Conservation (phyloP, 2,888 invertebrate species). For the Drosophila testacea region DNA sequence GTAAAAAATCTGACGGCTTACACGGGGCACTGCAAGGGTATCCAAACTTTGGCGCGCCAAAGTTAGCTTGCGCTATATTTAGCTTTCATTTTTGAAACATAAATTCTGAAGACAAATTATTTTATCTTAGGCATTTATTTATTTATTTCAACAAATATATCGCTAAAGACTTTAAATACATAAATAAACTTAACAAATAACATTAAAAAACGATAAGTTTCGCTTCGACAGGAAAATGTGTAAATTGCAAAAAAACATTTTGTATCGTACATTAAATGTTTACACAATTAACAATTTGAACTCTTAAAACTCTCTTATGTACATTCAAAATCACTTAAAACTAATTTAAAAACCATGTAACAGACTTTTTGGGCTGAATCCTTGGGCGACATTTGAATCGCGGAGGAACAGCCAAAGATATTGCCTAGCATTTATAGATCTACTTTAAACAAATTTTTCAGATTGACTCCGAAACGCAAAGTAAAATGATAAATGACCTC, state of each 20-base stretch:
- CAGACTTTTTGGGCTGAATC: conserved; percentile 14
- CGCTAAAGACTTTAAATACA: not conserved
- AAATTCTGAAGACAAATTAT: too few relatives aligned
- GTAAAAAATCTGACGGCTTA: too few relatives aligned
- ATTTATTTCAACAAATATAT: not conserved
- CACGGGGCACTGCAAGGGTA: too few relatives aligned
- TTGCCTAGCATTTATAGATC: not conserved
- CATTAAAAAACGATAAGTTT: not conserved
- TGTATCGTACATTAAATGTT: too few relatives aligned
- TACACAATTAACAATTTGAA: not conserved
- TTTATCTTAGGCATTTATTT: too few relatives aligned
- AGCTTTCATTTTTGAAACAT: too few relatives aligned
- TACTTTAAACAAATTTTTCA: conserved; percentile 50
- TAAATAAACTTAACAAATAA: conserved; percentile 6
- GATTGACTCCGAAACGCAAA: conserved; percentile 73
- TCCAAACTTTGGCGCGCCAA: too few relatives aligned
- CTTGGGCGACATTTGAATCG: conserved; percentile 7
- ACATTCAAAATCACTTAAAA: not conserved
- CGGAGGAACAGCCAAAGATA: conserved; percentile 20
- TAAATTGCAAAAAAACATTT: too few relatives aligned
- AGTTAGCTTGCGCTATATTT: too few relatives aligned
- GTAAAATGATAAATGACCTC: conserved; percentile 86
- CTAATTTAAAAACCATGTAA: not conserved
- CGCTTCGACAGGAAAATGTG: too few relatives aligned
- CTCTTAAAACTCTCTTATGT: not conserved